Evolutionary conservation across 1,140 invertebrate species (phyloP), one percentile per base, ranked within the genome.

Genomic region (Zaprionus vittiger): DNA sequence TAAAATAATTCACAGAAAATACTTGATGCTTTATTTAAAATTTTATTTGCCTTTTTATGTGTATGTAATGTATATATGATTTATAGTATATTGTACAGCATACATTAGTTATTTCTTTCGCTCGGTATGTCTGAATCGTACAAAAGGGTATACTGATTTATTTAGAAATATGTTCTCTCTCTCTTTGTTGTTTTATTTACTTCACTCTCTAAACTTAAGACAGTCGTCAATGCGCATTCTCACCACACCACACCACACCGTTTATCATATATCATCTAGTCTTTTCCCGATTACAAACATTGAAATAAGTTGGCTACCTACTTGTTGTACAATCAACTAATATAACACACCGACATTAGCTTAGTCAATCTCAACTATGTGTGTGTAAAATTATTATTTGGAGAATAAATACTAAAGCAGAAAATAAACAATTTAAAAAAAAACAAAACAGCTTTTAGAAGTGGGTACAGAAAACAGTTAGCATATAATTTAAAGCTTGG

Each of bases 261-360:
- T 68, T 52, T 75, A 71, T 64, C 47, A 22, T 52, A 34, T n/a
- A 34, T n/a, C 55, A 66, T 68, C 59, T 54, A 67, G 7, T 20
- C 83, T 75, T 55, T 87, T 83, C 71, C 78, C 78, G 44, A 49
- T 60, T 60, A 73, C 62, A 77, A 59, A 60, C 60, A 79, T 83
- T 83, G 54, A 81, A 89, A 72, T 81, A 89, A 84, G 84, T 89
- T 87, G 56, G 63, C 84, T 89, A 89, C 72, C 84, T 89, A 89
- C 54, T 54, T 12, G 47, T 26, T 47, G 41, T 47, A 47, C 41
- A 72, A 65, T 55, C 56, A 69, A 74, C 63, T 77, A 54, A 17
- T 47, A 47, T n/a, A 47, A n/a, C 41, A 17, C 41, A 47, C 41
- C 41, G 41, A 47, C 6, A 17, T 47, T 47, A 47, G 41, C 41